A percentile compares a stretch with the other conserved stretches of the same genome.
Evolutionary conservation across 2,113 vertebrate genomes (phyloP).

Genomic region (Thalassarche chlororhynchos): DNA sequence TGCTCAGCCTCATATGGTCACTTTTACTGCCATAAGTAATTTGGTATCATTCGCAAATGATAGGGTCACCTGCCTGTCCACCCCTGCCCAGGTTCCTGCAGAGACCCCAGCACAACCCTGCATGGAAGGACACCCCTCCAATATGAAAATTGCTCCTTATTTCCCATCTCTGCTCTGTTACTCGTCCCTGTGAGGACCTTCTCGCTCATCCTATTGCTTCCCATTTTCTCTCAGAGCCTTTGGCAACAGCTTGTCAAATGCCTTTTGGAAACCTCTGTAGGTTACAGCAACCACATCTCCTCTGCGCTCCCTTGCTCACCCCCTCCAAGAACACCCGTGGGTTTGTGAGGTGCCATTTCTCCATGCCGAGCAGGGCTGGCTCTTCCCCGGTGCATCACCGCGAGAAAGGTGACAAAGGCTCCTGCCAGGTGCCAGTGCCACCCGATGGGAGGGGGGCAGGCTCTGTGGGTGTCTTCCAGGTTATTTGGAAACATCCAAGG

Average conservation of each 20-base stretch:
- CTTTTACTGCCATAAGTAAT: not conserved
- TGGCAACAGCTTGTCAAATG: not conserved
- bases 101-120: not conserved
- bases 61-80: not conserved
- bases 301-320: not conserved
- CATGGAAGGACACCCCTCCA: not conserved
- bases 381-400: not conserved
- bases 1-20: not conserved
- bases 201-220: not conserved
- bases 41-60: not conserved
- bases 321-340: not conserved
- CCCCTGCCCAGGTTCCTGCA: not conserved
- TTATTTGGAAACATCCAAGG: not conserved
- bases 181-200: not conserved
- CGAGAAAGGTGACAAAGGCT: not conserved
- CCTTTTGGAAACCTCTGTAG: not conserved
- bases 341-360: not conserved
- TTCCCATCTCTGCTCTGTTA: not conserved
- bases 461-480: not conserved
- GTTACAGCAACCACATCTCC: not conserved
- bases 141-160: not conserved
- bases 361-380: not conserved
- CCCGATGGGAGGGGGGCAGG: not conserved
- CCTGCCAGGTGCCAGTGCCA: not conserved
- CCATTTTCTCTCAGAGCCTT: not conserved